Base-by-base conservation (phyloP, 2,113 vertebrate species). In the Lutjanus erythropterus region DNA sequence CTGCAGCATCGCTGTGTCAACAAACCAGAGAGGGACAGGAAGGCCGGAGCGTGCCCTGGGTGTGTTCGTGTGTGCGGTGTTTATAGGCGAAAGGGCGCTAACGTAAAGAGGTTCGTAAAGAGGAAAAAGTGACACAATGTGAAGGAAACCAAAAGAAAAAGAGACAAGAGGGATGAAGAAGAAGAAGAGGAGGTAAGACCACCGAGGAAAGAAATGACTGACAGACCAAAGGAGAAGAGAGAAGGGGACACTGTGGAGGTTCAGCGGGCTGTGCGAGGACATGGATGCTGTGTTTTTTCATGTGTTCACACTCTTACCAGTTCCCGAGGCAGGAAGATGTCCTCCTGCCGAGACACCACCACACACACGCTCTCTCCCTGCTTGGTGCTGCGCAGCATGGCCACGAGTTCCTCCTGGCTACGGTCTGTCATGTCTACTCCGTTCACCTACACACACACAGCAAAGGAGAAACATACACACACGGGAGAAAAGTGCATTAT, bases 341-440 rank as follows among this genome's bases (percentile, higher is more conserved):
- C 97, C 58, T 99, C 97, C 64, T 97, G 97, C 42, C 98, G 96
- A 10, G 95, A 95, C 37, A 99, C 95, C 50, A 97, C 67, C 68
- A 99, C 83, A 1, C 75, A 94, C 12, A 97, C 97, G 0, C 87
- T 94, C 80, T 99, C 97, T 1, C 98, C 98, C 89, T 98, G 97
- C 83, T 95, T 97, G 61, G 98, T 99, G 91, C 97, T 96, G 74
- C 98, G 96, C 91, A 99, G 92, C 95, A 97, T 96, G 88, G 95
- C 96, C 27, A 99, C 98, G 0, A 99, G 95, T 50, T 99, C 97
- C 78, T 99, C 98, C 89, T 99, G 98, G 19, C 95, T 97, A 31
- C 93, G 94, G 49, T 96, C 96, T 0, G 93, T 95, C 93, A 99
- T 95, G 86, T 98, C 97, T 61, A 95, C 92, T 53, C 97, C 96